Evolutionary conservation across 2,113 vertebrate species (phyloP).

Genomic region (Merops nubicus): DNA sequence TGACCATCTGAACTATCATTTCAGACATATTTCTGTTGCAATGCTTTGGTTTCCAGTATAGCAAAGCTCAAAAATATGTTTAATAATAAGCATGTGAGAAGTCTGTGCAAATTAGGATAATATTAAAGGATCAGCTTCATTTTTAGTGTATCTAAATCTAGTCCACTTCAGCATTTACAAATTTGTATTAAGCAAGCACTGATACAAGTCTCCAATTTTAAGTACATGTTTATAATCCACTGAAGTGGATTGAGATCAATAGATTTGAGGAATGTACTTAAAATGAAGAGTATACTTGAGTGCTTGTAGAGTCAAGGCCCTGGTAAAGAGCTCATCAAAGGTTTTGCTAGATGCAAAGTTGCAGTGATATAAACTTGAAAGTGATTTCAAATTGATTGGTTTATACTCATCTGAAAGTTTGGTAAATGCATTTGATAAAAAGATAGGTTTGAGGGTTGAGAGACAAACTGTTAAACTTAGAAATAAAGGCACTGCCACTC

Average conservation of each 20-base stretch:
- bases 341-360: slow-evolving; percentile 51
- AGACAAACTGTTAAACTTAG: background rate
- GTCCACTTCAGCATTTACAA: slow-evolving; percentile 50
- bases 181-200: slow-evolving; percentile 42
- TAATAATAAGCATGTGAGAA: background rate
- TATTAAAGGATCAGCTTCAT: slow-evolving; percentile 17
- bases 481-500: background rate
- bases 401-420: slow-evolving; percentile 27
- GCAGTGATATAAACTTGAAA: slow-evolving; percentile 32
- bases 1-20: background rate
- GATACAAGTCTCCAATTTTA: slow-evolving; percentile 25
- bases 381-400: slow-evolving; percentile 39
- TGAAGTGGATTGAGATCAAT: slow-evolving; percentile 61
- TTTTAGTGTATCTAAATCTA: slow-evolving; percentile 54
- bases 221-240: slow-evolving; percentile 60
- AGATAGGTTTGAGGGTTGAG: background rate
- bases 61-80: background rate
- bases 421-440: slow-evolving; percentile 1
- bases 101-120: slow-evolving; percentile 9
- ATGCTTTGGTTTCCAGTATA: background rate
- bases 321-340: slow-evolving; percentile 46
- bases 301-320: slow-evolving; percentile 26
- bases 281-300: slow-evolving; percentile 58
- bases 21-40: background rate
- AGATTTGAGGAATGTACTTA: slow-evolving; percentile 56